Base-by-base conservation (phyloP, 1,140 invertebrate species). In the Drosophila arawakana region DNA sequence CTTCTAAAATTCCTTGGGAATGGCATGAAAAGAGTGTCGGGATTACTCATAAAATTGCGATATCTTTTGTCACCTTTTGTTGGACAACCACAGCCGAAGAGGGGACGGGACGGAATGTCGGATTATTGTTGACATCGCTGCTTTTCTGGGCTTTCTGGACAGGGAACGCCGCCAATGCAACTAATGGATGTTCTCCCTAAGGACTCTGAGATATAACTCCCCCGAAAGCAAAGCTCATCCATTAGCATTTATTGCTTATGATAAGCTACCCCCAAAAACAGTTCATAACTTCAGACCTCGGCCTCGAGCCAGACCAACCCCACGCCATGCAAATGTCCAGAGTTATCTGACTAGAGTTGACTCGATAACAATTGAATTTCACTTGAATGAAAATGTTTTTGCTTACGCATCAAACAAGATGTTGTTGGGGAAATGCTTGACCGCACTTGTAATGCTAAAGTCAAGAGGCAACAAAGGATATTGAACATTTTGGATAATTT, bases 31-130 rank as follows among this genome's bases (percentile, higher is more conserved):
- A 80, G 78, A 85, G 88, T 86, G 88, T 90, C 78, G 68, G 88
- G 78, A 91, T 91, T 81, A 88, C 80, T 83, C 88, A 91, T 88
- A 91, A 91, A 91, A 91, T 88, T 88, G 82, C 71, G 75, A 90
- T 91, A 78, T 86, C 86, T 91, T 84, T 91, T 88, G 88, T 91
- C 88, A 91, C 88, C 88, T 91, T 88, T 86, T 80, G 74, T 71
- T 62, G 73, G 77, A 58, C 35, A 61, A 59, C 69, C 61, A 46
- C 61, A 47, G 11, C 52, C 43, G 18, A 30, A 13, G 30, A 9
- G 30, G 58, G 58, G 7, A 1, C 35, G 10, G 13, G 5, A 44
- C 58, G 50, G 65, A 55, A 59, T 60, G 57, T 35, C 35, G 44
- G 41, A 73, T 73, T 73, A 73, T 68, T 68, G 63, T 73, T 68